Base-by-base conservation (phyloP, 2,113 vertebrate genomes). In the Cromileptes altivelis region DNA sequence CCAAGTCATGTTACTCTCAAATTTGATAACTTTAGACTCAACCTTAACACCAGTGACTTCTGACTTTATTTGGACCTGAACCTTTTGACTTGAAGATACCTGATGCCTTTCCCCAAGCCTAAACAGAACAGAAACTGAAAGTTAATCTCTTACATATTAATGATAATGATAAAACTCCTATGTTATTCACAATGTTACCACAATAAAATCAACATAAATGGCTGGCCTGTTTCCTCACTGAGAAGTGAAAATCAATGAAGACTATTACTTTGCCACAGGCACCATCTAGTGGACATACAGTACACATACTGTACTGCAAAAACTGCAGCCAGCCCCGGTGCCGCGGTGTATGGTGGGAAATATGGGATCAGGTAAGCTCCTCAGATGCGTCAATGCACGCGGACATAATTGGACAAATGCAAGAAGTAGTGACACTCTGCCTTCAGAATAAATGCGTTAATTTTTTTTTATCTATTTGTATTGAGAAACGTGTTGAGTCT, bases 331-430 rank as follows among this genome's bases (percentile, higher is more conserved):
- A 37, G 11, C 67, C 23, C 37, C 58, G 37, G 49, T 60, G 81
- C 82, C 89, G 94, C 95, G 9, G 77, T 92, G 94, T 47, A 94
- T 93, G 71, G 18, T 93, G 94, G 95, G 93, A 91, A 90, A 72
- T 42, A 68, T 53, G 64, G 84, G 89, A 93, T 89, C 94, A 95
- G 92, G 94, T 95, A 94, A 94, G 79, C 88, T 77, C 40, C 82
- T 86, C 67, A 6, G 69, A n/a, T 18, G 37, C 62, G 33, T 86
- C 73, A 78, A 56, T 3, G 2, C 1, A 10, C 0, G 6, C 3
- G 3, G 2, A 57, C 21, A 7, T 10, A 17, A 53, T 2, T 0
- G 25, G 4, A 60, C n/a, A 53, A 47, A 65, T 10, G 2, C 81
- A 63, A 85, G 86, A 88, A 87, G 25, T 62, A 0, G 0, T 0